Percentiles rank a stretch among this genome's conserved stretches.
These are phyloP conservation scores for Chrysomela aeneicollis DNA, from an alignment of 2,888 invertebrate species.

Conservation along the genomic window DNA sequence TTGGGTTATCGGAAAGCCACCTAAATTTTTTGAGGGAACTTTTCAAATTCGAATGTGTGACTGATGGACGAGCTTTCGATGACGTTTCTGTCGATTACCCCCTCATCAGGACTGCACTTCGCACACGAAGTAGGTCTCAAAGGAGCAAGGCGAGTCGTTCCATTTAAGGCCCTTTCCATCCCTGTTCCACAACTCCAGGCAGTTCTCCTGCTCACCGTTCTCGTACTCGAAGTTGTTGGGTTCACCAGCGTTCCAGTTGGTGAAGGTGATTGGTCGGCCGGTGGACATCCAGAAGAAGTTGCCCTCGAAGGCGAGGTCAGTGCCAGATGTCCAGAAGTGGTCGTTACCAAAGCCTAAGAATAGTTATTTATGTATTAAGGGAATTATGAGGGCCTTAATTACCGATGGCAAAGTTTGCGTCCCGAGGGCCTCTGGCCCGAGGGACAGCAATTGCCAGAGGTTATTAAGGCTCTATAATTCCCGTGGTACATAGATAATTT, in stretches of 20 bases:
- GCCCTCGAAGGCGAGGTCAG: slow-evolving; percentile 90
- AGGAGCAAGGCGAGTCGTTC: slow-evolving; percentile 94
- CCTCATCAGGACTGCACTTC: slow-evolving; percentile 72
- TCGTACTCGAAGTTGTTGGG: slow-evolving; percentile 94
- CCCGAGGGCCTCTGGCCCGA: too few relatives aligned
- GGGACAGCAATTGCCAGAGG: too few relatives aligned
- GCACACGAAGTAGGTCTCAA: slow-evolving; percentile 92
- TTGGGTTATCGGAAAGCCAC: too few relatives aligned
- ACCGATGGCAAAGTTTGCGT: too few relatives aligned
- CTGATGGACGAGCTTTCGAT: too few relatives aligned
- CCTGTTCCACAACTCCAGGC: slow-evolving; percentile 88
- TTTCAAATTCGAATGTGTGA: too few relatives aligned
- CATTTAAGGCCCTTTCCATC: slow-evolving; percentile 92
- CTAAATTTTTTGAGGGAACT: too few relatives aligned
- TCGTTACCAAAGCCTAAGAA: slow-evolving; percentile 82
- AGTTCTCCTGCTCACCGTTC: slow-evolving; percentile 93
- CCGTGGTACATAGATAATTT: too few relatives aligned
- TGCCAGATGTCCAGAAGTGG: slow-evolving; percentile 94
- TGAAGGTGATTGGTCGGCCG: slow-evolving; percentile 86
- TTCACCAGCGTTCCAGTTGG: slow-evolving; percentile 93
- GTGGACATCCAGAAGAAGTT: slow-evolving; percentile 94
- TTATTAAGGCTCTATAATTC: too few relatives aligned
- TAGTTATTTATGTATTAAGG: too few relatives aligned
- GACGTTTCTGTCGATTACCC: too few relatives aligned
- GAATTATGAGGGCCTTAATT: too few relatives aligned